Evolutionary conservation across 2,113 vertebrate species (phyloP), one percentile per base, ranked within the genome.

Genomic region (Aramus guarauna): DNA sequence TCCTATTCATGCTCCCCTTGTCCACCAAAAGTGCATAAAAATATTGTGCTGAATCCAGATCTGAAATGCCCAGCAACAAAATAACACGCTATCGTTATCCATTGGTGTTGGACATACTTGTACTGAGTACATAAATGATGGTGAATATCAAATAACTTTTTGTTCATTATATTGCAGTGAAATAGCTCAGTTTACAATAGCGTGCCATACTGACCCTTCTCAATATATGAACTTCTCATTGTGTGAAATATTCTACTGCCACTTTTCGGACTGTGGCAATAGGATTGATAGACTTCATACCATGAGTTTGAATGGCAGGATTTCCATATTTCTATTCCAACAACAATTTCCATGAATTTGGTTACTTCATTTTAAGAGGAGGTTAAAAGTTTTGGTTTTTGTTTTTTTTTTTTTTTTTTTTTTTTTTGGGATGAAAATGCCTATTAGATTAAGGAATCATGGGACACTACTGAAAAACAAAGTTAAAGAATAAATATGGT

Each of bases 11-110:
- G 20, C 12, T 45, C 9, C 9, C n/a, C 9, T 87, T 32, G 48
- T 48, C 48, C 22, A 8, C 18, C 86, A 68, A 72, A 78, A 30
- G 5, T 12, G 8, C 18, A 43, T 58, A 41, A 60, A 69, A 76
- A 72, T 21, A 15, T 77, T 84, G 68, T 60, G 24, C 3, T 45
- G 27, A 15, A 68, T 48, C 9, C 24, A 26, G 17, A 47, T 56
- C 20, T 72, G 78, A 77, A 84, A 47, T 47, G 12, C 3, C 8
- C 23, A 56, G 8, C 5, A 59, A 50, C 56, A 75, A 67, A 89
- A 77, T 2, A 67, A 3, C 4, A 23, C 0, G 1, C 5, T 47
- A 5, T 1, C 4, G 2, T 5, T 75, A 43, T 37, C 30, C 21
- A 18, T 14, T 48, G 47, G 6, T 53, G 11, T 11, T 74, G 63